Conservation (phyloP, 2,888 invertebrate species). For the Mamestra brassicae region DNA sequence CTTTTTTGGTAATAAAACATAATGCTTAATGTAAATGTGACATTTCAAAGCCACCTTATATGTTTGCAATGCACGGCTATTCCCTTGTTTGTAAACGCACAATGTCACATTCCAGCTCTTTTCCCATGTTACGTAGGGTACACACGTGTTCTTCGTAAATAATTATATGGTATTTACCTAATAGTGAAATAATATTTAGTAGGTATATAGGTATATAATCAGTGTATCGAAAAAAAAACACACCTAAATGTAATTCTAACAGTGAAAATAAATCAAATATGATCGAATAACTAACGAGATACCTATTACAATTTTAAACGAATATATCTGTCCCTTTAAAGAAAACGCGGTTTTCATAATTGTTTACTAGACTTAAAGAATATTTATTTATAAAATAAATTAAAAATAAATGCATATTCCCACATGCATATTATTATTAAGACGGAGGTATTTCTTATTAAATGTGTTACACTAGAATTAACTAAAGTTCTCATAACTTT, state of each 20-base stretch:
- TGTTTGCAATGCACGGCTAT: neutral
- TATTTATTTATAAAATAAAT: too few species aligned
- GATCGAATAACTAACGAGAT: too few species aligned
- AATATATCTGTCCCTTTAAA: too few species aligned
- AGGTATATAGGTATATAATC: too few species aligned
- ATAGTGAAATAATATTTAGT: too few species aligned
- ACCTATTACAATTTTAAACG: too few species aligned
- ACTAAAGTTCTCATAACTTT: constrained; percentile 17
- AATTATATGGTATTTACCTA: too few species aligned
- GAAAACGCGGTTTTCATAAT: too few species aligned
- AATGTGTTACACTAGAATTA: neutral
- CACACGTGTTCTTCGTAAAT: neutral
- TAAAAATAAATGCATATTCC: too few species aligned
- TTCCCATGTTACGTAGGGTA: neutral
- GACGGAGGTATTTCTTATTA: neutral
- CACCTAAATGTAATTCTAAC: neutral
- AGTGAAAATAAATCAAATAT: neutral
- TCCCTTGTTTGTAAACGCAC: neutral
- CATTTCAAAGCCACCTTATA: neutral
- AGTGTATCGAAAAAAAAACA: neutral
- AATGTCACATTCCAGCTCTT: neutral
- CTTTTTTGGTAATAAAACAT: neutral
- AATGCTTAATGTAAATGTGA: neutral
- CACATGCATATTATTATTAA: too few species aligned
- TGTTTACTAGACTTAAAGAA: too few species aligned